Percentiles rank a stretch among this genome's conserved stretches.
Evolutionary conservation across 2,113 vertebrate genomes (phyloP).

Genomic region (Grallaria varia): DNA sequence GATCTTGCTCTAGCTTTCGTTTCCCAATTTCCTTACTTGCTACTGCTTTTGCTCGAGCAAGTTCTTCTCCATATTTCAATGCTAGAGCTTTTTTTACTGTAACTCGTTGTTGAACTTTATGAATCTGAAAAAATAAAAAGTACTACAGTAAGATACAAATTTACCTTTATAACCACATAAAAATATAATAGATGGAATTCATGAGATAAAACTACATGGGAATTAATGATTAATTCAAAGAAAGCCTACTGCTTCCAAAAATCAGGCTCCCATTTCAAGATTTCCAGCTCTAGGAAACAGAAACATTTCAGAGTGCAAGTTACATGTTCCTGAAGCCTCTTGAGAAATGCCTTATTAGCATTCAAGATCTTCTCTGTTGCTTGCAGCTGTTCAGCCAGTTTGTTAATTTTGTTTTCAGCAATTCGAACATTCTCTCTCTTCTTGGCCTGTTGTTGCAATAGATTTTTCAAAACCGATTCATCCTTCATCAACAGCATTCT

Average conservation of each 20-base stretch:
- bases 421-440: slow-evolving; percentile 89
- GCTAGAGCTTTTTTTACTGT: slow-evolving; percentile 85
- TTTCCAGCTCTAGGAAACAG: background rate
- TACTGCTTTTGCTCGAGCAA: slow-evolving; percentile 83
- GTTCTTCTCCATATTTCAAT: slow-evolving; percentile 83
- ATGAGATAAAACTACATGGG: background rate
- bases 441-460: slow-evolving; percentile 89
- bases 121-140: slow-evolving; percentile 75
- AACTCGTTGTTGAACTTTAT: slow-evolving; percentile 89
- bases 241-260: background rate
- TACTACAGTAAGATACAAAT: background rate
- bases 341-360: slow-evolving; percentile 87
- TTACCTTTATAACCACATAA: background rate
- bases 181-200: background rate
- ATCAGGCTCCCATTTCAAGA: background rate
- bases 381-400: slow-evolving; percentile 90
- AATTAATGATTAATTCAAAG: background rate
- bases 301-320: background rate
- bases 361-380: slow-evolving; percentile 89
- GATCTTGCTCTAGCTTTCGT: slow-evolving; percentile 74
- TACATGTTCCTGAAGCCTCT: slow-evolving; percentile 96
- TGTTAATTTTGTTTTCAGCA: slow-evolving; percentile 87
- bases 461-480: slow-evolving; percentile 86
- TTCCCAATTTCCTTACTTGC: slow-evolving; percentile 82
- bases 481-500: slow-evolving; percentile 90